phyloP scores from a whole-genome alignment of 2,113 vertebrate species.

The Aspidoscelis tigris region DNA sequence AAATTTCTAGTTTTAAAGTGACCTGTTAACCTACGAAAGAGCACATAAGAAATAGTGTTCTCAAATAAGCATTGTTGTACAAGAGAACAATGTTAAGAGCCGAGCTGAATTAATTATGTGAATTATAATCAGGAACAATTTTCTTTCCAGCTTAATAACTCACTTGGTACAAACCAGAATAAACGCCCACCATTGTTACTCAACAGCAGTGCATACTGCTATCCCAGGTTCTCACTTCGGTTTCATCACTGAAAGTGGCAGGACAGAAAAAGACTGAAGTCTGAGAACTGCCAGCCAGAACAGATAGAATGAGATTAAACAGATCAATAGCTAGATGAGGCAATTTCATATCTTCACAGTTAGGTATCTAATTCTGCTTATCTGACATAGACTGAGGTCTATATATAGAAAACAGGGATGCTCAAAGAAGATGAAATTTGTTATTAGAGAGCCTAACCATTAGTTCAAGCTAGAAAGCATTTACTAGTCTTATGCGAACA shows the following conservation, averaged over 20 bases:
- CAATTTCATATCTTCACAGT: not conserved
- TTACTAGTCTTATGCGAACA: too few species aligned
- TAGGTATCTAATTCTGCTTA: not conserved
- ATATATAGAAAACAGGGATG: too few species aligned
- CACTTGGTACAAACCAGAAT: not conserved
- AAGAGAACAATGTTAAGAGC: not conserved
- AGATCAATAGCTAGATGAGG: not conserved
- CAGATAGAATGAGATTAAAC: not conserved
- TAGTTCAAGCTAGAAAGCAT: too few species aligned
- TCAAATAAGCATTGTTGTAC: not conserved
- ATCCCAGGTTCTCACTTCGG: not conserved
- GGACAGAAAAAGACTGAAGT: too few species aligned
- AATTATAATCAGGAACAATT: not conserved
- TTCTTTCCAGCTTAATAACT: not conserved
- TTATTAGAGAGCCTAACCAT: too few species aligned
- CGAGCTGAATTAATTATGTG: not conserved
- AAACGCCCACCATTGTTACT: not conserved
- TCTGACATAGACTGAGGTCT: not conserved
- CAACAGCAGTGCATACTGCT: not conserved
- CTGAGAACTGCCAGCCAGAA: not conserved
- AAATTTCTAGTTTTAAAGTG: not conserved
- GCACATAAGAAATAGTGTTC: not conserved
- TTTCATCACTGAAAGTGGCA: not conserved
- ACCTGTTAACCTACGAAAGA: not conserved
- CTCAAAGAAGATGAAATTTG: too few species aligned